Base-by-base conservation (phyloP, 92 coral and sea anemone genomes). In the Bergia sp. region DNA sequence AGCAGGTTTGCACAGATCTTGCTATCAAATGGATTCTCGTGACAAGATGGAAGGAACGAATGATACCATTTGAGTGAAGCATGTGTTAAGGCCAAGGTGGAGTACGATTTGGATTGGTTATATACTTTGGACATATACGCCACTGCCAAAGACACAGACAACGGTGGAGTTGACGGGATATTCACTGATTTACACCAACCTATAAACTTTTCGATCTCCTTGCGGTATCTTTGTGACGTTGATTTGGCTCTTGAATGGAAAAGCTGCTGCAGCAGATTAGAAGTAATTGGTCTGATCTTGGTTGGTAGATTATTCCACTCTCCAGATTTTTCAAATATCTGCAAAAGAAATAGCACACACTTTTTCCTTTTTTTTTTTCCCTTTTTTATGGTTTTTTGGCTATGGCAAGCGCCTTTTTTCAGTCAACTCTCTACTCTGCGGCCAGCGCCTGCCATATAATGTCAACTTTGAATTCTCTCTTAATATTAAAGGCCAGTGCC, bases 1-100 rank as follows among this genome's bases (percentile, higher is more conserved):
- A 86, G 20, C 3, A 86, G 18, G 43, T 76, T 86, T 29, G 43
- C 44, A 65, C 57, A 86, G 20, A 76, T 86, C 13, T 13, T 9
- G n/a, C 89, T 76, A 61, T 86, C 73, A 29, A 75, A 74, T 0
- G 89, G 89, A 57, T 86, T 86, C 67, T 44, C 16, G 37, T 73
- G 47, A n/a, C 13, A 7, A 43, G 5, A 40, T 20, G 84, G 89
- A 12, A 86, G 65, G 73, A 86, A 86, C 61, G 73, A 86, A 76
- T 86, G 89, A 55, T 73, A 86, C 89, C 89, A 86, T 76, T 73
- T 86, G 9, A 76, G 89, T 0, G 89, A 65, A 49, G 89, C 85
- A 73, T 75, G 73, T 20, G 49, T n/a, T 29, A 85, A 43, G 37
- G 66, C 89, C 81, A 85, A 85, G 66, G 38, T 67, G 66, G 89